Evolutionary conservation across 2,888 invertebrate species (phyloP), one percentile per base, ranked within the genome.

Genomic region (Teinopalpus imperialis): DNA sequence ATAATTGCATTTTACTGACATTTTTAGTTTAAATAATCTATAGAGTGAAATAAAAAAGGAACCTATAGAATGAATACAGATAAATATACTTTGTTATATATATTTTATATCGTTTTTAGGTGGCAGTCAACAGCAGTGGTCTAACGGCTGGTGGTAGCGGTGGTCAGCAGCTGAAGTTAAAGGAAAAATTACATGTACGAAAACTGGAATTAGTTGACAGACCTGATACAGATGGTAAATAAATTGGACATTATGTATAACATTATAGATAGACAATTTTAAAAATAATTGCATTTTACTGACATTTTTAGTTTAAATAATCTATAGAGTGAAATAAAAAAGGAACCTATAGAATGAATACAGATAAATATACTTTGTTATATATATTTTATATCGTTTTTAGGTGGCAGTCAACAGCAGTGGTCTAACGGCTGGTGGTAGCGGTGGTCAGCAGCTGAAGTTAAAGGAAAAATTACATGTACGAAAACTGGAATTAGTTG

Each of bases 401-500:
- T 52, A 85, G 81, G 83, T 81, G 50, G 67, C 69, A 0, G 78
- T 69, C 1, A 73, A 70, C 55, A 74, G 70, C 39, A 57, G 64
- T 16, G 59, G 62, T 5, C 57, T 63, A 1, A 64, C 67, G n/a
- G 51, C 63, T 2, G 63, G 70, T 27, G 53, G 63, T 5, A 59
- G 69, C 4, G 72, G 71, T 3, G 64, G 68, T 9, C 90, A 92
- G 41, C 96, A 96, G 56, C 92, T 94, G 63, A 93, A 95, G 52
- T 90, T 97, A 30, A 99, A 99, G 74, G 98, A 99, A 81, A 94
- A 95, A 50, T 95, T 97, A 65, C 94, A 96, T 72, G 94, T 99
- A 51, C 89, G 98, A 45, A 97, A 97, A 72, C 93, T 98, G 52
- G 97, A 98, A 71, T 95, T 99, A 18, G 92, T 94, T 29, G 99